Conservation (phyloP, 2,797 vertebrate genomes). For the Diglossa cyanea region DNA sequence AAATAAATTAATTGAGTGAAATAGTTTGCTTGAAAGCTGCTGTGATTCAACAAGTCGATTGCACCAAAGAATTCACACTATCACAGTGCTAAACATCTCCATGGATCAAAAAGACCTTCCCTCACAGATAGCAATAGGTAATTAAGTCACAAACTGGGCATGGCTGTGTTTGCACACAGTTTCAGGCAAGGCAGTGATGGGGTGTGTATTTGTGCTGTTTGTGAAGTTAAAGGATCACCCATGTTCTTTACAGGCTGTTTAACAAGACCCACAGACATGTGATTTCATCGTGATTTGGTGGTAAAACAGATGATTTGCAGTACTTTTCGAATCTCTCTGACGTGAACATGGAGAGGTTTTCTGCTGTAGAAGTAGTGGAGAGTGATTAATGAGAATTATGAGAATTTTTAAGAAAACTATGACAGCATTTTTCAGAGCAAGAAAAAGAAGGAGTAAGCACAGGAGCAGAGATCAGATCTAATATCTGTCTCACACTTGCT, state of each 20-base stretch:
- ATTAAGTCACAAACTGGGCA: background rate
- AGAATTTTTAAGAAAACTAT: background rate
- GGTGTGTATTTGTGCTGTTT: background rate
- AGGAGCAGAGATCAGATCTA: conserved; percentile 18
- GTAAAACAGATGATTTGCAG: background rate
- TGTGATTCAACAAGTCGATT: background rate
- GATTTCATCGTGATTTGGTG: background rate
- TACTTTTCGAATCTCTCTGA: background rate
- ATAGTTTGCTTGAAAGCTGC: background rate
- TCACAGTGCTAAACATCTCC: background rate
- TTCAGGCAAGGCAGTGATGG: background rate
- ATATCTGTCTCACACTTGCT: conserved; percentile 9
- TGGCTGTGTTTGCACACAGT: accelerated
- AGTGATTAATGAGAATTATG: background rate
- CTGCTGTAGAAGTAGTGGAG: background rate
- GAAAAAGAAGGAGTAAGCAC: background rate
- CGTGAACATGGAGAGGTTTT: background rate
- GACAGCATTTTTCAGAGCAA: background rate
- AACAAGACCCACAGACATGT: background rate
- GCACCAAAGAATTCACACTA: background rate
- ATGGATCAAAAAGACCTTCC: background rate
- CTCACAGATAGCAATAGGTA: background rate
- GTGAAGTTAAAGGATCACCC: background rate
- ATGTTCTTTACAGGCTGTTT: background rate
- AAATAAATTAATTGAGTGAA: background rate